phyloP scores from a whole-genome alignment of 2,113 vertebrate genomes.

The Chauna torquata region DNA sequence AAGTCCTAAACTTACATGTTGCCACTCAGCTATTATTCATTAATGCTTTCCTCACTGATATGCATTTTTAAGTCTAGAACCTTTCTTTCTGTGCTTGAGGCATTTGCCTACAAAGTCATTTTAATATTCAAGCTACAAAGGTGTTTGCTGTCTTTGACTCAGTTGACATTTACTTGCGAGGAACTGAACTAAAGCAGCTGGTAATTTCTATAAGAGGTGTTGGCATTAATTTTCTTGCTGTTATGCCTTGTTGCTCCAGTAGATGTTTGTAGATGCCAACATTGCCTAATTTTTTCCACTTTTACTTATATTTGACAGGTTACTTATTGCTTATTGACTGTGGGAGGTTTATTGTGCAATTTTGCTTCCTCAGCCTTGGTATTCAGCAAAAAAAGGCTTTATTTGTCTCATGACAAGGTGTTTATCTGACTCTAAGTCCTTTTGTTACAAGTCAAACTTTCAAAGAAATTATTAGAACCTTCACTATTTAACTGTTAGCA shows the following conservation, averaged over 20 bases:
- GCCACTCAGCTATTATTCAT: neutral
- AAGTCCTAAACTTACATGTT: neutral
- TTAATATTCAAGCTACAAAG: neutral
- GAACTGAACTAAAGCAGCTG: neutral
- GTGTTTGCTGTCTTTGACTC: neutral
- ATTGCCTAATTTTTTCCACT: neutral
- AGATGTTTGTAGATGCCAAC: neutral
- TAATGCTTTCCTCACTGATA: neutral
- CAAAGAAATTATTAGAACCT: neutral
- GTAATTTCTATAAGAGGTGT: neutral
- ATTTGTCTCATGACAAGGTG: neutral
- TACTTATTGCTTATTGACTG: neutral
- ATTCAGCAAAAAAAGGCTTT: neutral
- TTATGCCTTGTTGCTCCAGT: neutral
- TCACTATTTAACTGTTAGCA: neutral
- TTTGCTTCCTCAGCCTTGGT: neutral
- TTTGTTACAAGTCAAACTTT: neutral
- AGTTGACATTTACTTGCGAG: neutral
- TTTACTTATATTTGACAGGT: neutral
- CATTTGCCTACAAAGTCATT: neutral
- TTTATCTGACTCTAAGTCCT: neutral
- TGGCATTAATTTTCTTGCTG: constrained; percentile 20
- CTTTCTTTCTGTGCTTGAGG: neutral
- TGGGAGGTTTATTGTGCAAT: neutral
- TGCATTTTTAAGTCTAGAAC: neutral